Evolutionary conservation across 2,888 invertebrate species (phyloP).

Genomic region (Maniola hyperantus): DNA sequence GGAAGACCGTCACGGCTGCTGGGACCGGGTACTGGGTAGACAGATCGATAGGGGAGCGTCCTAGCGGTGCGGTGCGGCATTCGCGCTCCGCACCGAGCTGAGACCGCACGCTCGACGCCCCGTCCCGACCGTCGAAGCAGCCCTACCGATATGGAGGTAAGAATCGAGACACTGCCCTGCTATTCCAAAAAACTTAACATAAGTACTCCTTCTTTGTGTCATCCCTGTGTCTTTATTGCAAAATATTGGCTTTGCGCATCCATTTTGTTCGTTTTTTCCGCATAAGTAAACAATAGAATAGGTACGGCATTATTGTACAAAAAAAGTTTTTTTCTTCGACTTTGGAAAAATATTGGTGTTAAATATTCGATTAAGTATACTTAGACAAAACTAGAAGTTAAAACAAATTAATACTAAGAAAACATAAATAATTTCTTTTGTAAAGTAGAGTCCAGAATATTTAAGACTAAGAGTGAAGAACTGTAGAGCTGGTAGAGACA

Average conservation of each 20-base stretch:
- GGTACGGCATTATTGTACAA: background rate
- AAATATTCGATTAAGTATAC: too few relatives aligned
- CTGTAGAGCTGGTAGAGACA: too few relatives aligned
- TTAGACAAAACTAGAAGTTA: too few relatives aligned
- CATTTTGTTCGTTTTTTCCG: background rate
- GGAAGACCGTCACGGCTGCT: conserved; percentile 49
- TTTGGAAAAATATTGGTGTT: too few relatives aligned
- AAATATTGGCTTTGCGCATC: conserved; percentile 1
- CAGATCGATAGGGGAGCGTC: conserved; percentile 71
- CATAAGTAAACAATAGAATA: background rate
- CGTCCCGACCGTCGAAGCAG: background rate
- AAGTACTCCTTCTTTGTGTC: background rate
- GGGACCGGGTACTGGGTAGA: conserved; percentile 43
- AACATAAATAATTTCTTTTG: too few relatives aligned
- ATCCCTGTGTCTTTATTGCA: background rate
- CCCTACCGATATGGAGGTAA: conserved; percentile 16
- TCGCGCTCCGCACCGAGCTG: conserved; percentile 38
- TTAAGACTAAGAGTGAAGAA: too few relatives aligned
- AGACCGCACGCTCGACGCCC: background rate
- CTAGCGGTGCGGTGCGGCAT: conserved; percentile 46
- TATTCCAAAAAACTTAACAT: background rate
- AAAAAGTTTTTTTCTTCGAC: background rate
- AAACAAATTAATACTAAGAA: background rate
- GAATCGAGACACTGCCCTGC: background rate
- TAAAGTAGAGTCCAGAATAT: background rate